phyloP scores from a whole-genome alignment of 2,113 vertebrate species.

The Thalassarche chlororhynchos region DNA sequence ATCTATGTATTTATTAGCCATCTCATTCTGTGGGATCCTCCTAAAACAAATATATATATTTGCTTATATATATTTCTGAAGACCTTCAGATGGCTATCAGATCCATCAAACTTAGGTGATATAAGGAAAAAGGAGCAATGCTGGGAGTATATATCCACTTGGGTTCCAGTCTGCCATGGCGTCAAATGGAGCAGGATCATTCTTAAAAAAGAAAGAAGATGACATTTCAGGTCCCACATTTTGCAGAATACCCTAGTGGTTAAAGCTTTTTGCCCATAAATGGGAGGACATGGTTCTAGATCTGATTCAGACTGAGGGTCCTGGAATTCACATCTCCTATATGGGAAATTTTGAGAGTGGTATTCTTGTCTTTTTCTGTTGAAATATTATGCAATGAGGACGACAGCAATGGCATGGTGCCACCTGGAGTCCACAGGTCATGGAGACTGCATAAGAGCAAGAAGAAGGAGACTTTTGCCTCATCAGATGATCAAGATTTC shows the following conservation, averaged over 20 bases:
- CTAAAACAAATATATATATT: background rate
- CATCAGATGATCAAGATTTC: background rate
- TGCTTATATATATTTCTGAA: background rate
- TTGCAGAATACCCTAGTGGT: background rate
- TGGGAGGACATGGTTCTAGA: background rate
- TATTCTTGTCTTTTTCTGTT: background rate
- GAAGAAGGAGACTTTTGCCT: background rate
- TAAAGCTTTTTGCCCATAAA: background rate
- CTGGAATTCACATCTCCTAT: background rate
- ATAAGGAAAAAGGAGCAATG: background rate
- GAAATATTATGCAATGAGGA: background rate
- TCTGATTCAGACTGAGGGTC: background rate
- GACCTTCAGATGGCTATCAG: background rate
- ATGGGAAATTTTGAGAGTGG: background rate
- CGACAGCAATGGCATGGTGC: background rate
- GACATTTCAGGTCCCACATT: background rate
- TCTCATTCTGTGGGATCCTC: background rate
- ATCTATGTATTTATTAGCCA: background rate
- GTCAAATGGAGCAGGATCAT: background rate
- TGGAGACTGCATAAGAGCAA: background rate
- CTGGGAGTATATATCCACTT: background rate
- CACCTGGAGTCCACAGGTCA: background rate
- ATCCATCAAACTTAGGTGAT: background rate
- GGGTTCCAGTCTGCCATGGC: background rate
- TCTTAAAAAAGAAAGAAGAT: background rate